Conservation (phyloP, 2,797 vertebrate genomes). For the Miopithecus talapoin region DNA sequence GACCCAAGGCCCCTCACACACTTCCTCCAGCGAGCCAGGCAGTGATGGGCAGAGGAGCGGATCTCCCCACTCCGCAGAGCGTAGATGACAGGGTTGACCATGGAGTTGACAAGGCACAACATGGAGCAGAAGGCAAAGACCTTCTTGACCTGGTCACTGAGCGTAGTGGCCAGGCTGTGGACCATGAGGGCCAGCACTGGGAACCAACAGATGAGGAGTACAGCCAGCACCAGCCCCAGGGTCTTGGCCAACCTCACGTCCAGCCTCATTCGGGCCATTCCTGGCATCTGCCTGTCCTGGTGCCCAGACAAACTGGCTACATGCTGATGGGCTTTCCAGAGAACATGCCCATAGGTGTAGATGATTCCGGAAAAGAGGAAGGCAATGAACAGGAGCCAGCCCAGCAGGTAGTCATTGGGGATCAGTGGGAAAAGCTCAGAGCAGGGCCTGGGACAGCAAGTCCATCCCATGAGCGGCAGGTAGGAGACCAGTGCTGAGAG, state of each 20-base stretch:
- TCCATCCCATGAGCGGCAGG: constrained; percentile 94
- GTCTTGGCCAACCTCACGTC: constrained; percentile 93
- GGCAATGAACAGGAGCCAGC: constrained; percentile 88
- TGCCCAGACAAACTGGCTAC: constrained; percentile 86
- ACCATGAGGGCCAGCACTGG: constrained; percentile 90
- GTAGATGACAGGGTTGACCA: constrained; percentile 93
- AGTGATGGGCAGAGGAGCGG: constrained; percentile 76
- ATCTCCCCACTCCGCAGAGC: constrained; percentile 92
- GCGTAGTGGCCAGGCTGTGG: constrained; percentile 83
- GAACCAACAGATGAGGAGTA: constrained; percentile 91
- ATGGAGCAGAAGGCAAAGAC: constrained; percentile 94
- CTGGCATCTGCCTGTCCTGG: constrained; percentile 67
- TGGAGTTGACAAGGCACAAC: constrained; percentile 93
- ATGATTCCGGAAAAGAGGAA: constrained; percentile 89
- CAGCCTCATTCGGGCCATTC: constrained; percentile 88
- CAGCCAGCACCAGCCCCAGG: constrained; percentile 90
- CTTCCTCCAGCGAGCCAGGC: constrained; percentile 55
- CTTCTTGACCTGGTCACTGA: constrained; percentile 83
- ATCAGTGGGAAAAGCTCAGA: constrained; percentile 93
- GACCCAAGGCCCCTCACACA: background rate
- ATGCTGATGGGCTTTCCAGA: constrained; percentile 92
- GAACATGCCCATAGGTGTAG: constrained; percentile 88
- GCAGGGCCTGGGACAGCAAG: constrained; percentile 88
- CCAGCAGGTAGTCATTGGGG: constrained; percentile 85
- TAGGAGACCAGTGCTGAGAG: constrained; percentile 86